These are phyloP conservation scores for Melanotaenia maccullochi DNA, from an alignment of 2,797 vertebrate genomes.

Conservation along the genomic window DNA sequence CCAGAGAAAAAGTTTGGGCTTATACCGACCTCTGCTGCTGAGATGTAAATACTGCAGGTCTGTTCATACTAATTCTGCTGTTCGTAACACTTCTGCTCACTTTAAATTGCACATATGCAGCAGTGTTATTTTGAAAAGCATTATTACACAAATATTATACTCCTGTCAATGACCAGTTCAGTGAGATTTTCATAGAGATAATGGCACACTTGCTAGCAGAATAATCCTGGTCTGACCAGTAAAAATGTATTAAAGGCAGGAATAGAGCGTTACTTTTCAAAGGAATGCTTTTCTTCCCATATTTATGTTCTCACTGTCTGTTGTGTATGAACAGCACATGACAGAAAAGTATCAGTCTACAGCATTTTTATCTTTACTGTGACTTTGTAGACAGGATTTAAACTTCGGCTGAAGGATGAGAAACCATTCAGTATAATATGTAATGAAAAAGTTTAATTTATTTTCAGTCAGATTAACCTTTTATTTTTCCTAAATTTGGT, in stretches of 20 bases:
- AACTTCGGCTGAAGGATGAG: neutral
- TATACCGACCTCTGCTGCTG: conserved; percentile 64
- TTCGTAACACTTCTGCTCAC: neutral
- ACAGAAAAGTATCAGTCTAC: too few species aligned
- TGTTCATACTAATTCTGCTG: neutral
- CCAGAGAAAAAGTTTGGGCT: conserved; percentile 4
- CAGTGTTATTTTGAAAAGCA: too few species aligned
- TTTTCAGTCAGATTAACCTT: too few species aligned
- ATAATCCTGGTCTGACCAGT: neutral
- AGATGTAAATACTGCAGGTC: neutral
- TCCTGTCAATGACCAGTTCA: too few species aligned
- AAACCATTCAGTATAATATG: too few species aligned
- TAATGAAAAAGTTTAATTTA: too few species aligned
- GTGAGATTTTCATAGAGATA: neutral
- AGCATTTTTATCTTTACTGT: too few species aligned
- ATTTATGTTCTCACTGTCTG: neutral
- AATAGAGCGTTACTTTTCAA: neutral
- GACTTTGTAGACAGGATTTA: too few species aligned
- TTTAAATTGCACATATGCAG: too few species aligned
- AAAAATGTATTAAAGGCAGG: neutral
- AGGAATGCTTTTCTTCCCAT: neutral
- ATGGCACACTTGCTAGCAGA: neutral
- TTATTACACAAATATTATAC: too few species aligned
- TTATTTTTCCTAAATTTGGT: too few species aligned
- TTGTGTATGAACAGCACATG: neutral